A percentile compares a stretch with the other conserved stretches of the same genome.
Conservation (phyloP, 92 coral and sea anemone genomes). For the Chrysogorgia sp. region DNA sequence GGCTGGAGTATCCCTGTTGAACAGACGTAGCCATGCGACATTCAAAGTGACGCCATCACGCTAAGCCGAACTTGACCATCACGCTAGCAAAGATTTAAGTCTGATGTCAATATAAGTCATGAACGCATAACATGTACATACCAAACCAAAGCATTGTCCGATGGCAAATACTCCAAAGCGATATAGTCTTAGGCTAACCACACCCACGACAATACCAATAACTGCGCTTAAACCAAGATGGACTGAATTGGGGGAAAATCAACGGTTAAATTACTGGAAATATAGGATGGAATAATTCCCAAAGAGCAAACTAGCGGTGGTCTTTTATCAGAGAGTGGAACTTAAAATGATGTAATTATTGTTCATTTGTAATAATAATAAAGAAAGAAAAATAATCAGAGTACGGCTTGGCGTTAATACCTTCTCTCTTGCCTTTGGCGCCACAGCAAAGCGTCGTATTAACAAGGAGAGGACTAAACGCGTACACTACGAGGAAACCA, state of each 20-base stretch:
- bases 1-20: too few species aligned
- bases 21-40: too few species aligned
- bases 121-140: too few species aligned
- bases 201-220: constrained; percentile 80
- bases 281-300: too few species aligned
- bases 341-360: background rate
- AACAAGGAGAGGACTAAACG: constrained; percentile 81
- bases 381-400: background rate
- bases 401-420: too few species aligned
- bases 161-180: constrained; percentile 91
- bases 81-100: too few species aligned
- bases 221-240: constrained; percentile 76
- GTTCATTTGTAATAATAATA: background rate
- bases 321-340: too few species aligned
- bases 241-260: constrained; percentile 46
- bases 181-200: constrained; percentile 80
- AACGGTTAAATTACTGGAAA: background rate
- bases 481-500: constrained; percentile 83
- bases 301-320: too few species aligned
- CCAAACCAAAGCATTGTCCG: constrained; percentile 95
- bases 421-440: constrained; percentile 73
- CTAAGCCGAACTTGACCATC: too few species aligned
- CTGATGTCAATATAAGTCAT: too few species aligned
- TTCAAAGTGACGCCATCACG: too few species aligned
- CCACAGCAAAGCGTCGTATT: constrained; percentile 86